These are phyloP conservation scores for Drosophila micromelanica DNA, from an alignment of 1,140 invertebrate species.

Conservation along the genomic window DNA sequence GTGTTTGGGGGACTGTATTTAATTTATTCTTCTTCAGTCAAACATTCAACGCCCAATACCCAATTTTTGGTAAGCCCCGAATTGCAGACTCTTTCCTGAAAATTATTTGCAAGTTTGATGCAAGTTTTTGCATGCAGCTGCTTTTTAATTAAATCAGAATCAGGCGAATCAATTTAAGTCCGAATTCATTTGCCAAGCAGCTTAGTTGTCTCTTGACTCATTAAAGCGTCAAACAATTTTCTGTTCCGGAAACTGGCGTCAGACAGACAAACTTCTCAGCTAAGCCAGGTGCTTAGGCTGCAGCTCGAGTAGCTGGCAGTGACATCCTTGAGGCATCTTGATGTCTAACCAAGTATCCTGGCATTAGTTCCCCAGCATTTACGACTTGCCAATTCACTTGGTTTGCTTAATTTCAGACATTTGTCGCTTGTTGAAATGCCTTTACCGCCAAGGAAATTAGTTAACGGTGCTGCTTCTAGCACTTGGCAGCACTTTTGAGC, in stretches of 20 bases:
- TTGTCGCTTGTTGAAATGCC: constrained; percentile 18
- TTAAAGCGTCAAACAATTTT: constrained; percentile 71
- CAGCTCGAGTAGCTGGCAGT: constrained; percentile 14
- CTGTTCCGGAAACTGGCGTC: constrained; percentile 54
- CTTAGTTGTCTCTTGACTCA: constrained; percentile 51
- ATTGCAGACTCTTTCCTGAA: background rate
- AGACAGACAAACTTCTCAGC: constrained; percentile 47
- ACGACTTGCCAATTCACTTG: constrained; percentile 3
- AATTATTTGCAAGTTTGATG: constrained; percentile 5
- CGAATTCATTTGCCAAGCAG: constrained; percentile 42
- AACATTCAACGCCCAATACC: background rate
- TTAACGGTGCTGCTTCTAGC: constrained; percentile 9
- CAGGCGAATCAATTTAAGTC: constrained; percentile 56
- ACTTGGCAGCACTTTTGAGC: background rate
- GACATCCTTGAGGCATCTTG: background rate
- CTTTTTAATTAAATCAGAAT: constrained; percentile 74
- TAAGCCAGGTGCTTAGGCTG: constrained; percentile 16
- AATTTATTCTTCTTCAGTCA: background rate
- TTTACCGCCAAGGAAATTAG: constrained; percentile 8
- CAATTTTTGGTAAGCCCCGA: background rate
- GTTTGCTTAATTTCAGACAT: constrained; percentile 5
- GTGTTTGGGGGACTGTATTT: background rate
- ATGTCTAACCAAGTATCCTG: background rate
- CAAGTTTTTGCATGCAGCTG: constrained; percentile 45
- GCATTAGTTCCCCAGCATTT: constrained; percentile 4